Evolutionary conservation across 2,113 vertebrate species (phyloP).

Genomic region (Ceyx cyanopectus): DNA sequence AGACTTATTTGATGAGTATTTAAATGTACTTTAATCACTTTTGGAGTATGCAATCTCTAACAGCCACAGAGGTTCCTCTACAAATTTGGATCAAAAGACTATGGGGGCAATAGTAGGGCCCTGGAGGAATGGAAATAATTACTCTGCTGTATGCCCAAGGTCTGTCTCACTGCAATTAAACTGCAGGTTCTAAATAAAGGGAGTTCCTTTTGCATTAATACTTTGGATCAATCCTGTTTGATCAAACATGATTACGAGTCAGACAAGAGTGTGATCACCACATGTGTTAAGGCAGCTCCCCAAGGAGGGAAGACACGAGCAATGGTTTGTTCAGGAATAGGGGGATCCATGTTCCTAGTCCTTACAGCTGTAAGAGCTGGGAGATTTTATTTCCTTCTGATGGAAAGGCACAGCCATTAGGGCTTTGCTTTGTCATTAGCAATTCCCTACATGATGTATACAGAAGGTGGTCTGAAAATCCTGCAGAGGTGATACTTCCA

Average conservation of each 20-base stretch:
- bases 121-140: background rate
- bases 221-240: background rate
- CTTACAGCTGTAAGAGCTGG: background rate
- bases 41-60: background rate
- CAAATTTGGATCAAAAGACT: background rate
- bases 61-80: background rate
- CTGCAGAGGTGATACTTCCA: background rate
- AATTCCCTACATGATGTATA: background rate
- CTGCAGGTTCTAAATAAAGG: background rate
- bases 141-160: background rate
- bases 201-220: background rate
- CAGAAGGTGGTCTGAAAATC: constrained; percentile 2
- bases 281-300: background rate
- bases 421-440: background rate
- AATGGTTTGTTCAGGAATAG: background rate
- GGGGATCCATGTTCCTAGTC: background rate
- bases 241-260: background rate
- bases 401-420: background rate
- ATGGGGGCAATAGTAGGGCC: background rate
- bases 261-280: background rate
- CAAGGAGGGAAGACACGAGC: background rate
- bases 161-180: background rate
- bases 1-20: background rate
- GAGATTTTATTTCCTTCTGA: background rate
- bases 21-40: background rate